Base-by-base conservation (phyloP, 30 jellyfish, hydroid and myxozoan genomes). In the Aurelia aurita complex sp. Pacific region DNA sequence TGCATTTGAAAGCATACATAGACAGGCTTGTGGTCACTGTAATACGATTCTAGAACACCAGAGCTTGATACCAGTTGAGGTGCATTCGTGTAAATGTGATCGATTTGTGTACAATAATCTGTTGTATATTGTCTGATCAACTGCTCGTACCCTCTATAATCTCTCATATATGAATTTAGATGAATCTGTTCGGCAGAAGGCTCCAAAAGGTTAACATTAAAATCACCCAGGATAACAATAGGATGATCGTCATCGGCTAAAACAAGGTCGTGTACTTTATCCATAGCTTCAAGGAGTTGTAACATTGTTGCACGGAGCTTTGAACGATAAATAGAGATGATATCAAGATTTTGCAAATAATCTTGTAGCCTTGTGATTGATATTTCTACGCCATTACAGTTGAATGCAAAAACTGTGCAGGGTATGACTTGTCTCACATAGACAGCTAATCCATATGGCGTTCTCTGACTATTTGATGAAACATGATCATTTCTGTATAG, bases 1-100 rank as follows among this genome's bases (percentile, higher is more conserved):
- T 40, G 8, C 6, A 40, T 40, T 40, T 0, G 52, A 2, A 60
- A 60, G 10, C 69, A 60, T 14, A 34, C 79, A n/a, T 29, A 69
- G 2, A 76, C 65, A 5, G 80, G 66, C 60, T 79, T 79, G 69
- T 79, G 80, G 53, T 79, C 89, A 79, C 46, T 19, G 55, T 13
- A 79, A 29, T 79, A 79, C 8, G 53, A 63, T 79, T 79, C 89
- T 4, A 60, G 15, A 17, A 79, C 70, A 5, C 89, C 89, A 60
- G 16, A 54, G 54, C 8, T 29, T 7, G 19, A 10, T 7, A 77
- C 38, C 6, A 57, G 18, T 1, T 32, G 62, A 6, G 87, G 87
- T 6, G 10, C 38, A 63, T 77, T 55, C 29, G 87, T 59, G 61
- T 77, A 54, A 13, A 57, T 57, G 40, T 77, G 79, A 55, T 77